Evolutionary conservation across 2,888 invertebrate species (phyloP), one percentile per base, ranked within the genome.

Genomic region (Andrena dorsata): DNA sequence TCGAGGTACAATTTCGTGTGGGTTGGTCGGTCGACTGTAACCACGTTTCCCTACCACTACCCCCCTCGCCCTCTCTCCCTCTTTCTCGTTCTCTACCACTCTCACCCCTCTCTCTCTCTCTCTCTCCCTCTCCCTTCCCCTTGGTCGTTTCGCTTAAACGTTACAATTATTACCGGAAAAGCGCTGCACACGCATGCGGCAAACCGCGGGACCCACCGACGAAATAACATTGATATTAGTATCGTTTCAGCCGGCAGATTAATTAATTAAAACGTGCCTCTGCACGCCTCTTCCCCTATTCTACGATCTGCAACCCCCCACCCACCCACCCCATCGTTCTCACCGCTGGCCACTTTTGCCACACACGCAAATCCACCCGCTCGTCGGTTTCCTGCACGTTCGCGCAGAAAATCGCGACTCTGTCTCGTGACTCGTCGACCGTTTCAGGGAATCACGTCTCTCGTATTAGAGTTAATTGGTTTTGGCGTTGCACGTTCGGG

Each of bases 151-250:
- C 79, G 86, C 83, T 90, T 88, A 87, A 80, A 86, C 88, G 90
- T 91, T 90, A 91, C 88, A 90, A 91, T 91, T 90, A 91, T 90
- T 90, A 88, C 89, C 83, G 86, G 85, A 89, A 89, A 84, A 87
- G 85, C 90, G 86, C 73, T 89, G 87, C 87, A 86, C 84, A 88
- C 87, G 89, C 90, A 89, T 91, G 92, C 84, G 92, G 92, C 87
- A 86, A 91, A 92, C 92, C 92, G 88, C 92, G 86, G 87, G 89
- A 84, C 90, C 86, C 86, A 79, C 89, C 83, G 80, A 80, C 89
- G 91, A 89, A 91, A 92, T 93, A 91, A 92, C 92, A 92, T 92
- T 91, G 92, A 92, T 93, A 93, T 93, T 91, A 92, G 92, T 91
- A 91, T 91, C 90, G 92, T 91, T 90, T 90, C 90, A 83, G 71